phyloP scores from a whole-genome alignment of 2,113 vertebrate genomes.

The Heterotis niloticus region DNA sequence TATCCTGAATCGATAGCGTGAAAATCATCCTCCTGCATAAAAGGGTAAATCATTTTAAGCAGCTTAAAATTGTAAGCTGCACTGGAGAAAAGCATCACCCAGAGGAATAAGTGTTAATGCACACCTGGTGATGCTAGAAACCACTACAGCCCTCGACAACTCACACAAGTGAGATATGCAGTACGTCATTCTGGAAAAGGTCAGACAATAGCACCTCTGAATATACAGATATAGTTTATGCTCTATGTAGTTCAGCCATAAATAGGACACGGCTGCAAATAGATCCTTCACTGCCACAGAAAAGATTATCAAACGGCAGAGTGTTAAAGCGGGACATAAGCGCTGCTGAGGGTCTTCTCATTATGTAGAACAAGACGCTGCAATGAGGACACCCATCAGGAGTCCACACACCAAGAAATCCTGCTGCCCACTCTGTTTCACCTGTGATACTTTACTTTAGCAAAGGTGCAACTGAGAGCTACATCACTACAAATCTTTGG shows the following conservation, averaged over 20 bases:
- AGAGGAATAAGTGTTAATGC: no score
- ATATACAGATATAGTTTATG: background rate
- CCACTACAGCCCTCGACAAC: no score
- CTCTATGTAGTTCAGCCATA: background rate
- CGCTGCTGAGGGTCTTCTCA: background rate
- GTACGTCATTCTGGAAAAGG: background rate
- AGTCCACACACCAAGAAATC: background rate
- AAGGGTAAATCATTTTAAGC: no score
- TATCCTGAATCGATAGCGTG: no score
- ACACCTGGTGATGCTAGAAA: no score
- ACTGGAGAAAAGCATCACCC: no score
- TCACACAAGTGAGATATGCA: no score
- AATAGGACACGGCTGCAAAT: background rate
- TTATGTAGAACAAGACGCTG: background rate
- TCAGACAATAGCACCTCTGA: background rate
- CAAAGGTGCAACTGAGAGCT: background rate
- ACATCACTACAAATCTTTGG: background rate
- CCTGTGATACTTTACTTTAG: background rate
- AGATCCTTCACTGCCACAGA: no score
- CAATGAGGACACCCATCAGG: background rate
- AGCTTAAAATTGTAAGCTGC: no score
- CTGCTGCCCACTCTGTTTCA: background rate
- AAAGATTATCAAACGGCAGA: background rate
- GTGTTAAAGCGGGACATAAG: background rate
- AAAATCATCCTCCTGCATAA: no score